These are phyloP conservation scores for Halichoeres trimaculatus DNA, from an alignment of 2,113 vertebrate species.

Conservation along the genomic window DNA sequence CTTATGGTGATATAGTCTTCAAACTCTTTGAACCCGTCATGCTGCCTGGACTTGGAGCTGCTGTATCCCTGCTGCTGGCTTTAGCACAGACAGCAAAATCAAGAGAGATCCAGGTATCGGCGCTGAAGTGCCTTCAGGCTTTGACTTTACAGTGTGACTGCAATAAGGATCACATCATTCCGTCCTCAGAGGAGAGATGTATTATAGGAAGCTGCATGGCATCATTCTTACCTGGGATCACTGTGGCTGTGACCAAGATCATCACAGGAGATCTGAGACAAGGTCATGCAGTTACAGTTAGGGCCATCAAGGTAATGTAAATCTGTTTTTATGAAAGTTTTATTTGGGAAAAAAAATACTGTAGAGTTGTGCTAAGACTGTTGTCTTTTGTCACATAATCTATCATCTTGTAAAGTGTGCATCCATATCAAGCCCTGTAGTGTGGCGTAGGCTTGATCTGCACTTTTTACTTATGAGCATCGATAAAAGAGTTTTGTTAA, in stretches of 20 bases:
- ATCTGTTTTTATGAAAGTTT: background rate
- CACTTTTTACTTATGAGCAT: too few species aligned
- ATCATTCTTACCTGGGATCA: slow-evolving; percentile 93
- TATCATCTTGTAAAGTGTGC: too few species aligned
- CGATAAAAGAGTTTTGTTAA: too few species aligned
- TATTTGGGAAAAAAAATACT: too few species aligned
- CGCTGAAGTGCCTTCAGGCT: slow-evolving; percentile 87
- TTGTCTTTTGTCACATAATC: too few species aligned
- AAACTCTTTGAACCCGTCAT: slow-evolving; percentile 85
- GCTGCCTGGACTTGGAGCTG: slow-evolving; percentile 90
- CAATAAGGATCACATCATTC: slow-evolving; percentile 70
- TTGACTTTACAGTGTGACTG: slow-evolving; percentile 89
- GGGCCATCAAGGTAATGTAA: slow-evolving; percentile 82
- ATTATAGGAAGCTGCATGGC: slow-evolving; percentile 86
- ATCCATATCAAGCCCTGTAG: background rate
- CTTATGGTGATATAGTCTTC: slow-evolving; percentile 84
- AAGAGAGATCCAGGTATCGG: slow-evolving; percentile 84
- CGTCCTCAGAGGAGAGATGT: slow-evolving; percentile 65
- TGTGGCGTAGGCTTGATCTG: too few species aligned
- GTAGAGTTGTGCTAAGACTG: background rate
- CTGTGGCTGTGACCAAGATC: slow-evolving; percentile 83
- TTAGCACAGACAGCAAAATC: slow-evolving; percentile 89
- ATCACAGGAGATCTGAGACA: slow-evolving; percentile 91
- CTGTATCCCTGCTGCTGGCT: slow-evolving; percentile 88
- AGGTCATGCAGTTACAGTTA: slow-evolving; percentile 84